Base-by-base conservation (phyloP, 2,113 vertebrate species). In the Emydocephalus ijimae region DNA sequence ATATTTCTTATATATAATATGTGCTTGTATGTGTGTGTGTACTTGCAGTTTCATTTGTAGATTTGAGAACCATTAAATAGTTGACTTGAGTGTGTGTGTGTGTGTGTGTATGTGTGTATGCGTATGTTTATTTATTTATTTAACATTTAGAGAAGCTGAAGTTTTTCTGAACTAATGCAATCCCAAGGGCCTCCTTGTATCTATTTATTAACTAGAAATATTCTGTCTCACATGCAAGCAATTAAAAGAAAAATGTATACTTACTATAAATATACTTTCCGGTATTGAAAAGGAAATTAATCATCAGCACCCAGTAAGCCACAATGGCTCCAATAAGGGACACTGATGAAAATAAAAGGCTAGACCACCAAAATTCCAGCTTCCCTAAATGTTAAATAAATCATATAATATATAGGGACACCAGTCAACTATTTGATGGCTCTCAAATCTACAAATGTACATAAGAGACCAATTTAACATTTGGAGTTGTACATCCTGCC, bases 261-360 rank as follows among this genome's bases (percentile, higher is more conserved):
- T 98, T 97, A 99, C 99, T 99, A 97, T 98, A 99, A 96, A 99
- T 98, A 95, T 99, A 99, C 95, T 98, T 98, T 48, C 99, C 99
- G 0, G 98, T 99, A 96, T 99, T 99, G 96, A 97, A 99, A 55
- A 99, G 97, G 94, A 99, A 99, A 97, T 99, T 99, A 93, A 99
- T 99, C 99, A 99, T 99, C 91, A 99, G 99, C 43, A 99, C 99
- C 99, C 99, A 99, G 95, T 99, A 99, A 94, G 99, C 98, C 95
- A 99, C 98, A 99, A 99, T 99, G 85, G 99, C 99, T 96, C 99
- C 99, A 93, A 99, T 95, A 50, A 99, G 98, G 0, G 99, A 99
- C 92, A 99, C 97, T 97, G 99, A 95, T 45, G 99, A 99, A 97
- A 99, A 99, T 5, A 99, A 48, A 56, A 99, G 97, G 94, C 99